Evolutionary conservation across 2,888 invertebrate genomes (phyloP).

Genomic region (Crioceris asparagi): DNA sequence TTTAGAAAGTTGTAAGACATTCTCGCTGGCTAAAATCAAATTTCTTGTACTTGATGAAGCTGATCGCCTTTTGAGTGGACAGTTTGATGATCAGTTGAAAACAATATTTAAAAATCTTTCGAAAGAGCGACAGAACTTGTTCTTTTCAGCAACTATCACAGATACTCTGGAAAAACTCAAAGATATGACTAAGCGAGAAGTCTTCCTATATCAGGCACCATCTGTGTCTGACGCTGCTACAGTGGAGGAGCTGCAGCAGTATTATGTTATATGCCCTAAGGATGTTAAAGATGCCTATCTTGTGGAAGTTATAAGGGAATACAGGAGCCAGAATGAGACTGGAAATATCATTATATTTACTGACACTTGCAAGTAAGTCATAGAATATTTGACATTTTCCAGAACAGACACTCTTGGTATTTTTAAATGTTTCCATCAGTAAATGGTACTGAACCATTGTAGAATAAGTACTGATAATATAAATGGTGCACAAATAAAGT

Average conservation of each 20-base stretch:
- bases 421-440: too few species aligned
- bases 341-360: conserved; percentile 91
- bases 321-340: conserved; percentile 56
- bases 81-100: conserved; percentile 72
- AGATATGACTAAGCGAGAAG: conserved; percentile 46
- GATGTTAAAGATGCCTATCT: conserved; percentile 89
- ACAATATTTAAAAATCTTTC: conserved; percentile 70
- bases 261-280: conserved; percentile 82
- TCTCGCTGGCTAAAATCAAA: conserved; percentile 65
- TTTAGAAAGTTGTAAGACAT: conserved; percentile 75
- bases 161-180: conserved; percentile 63
- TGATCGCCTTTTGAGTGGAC: conserved; percentile 70
- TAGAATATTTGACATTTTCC: background rate
- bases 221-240: conserved; percentile 63
- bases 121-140: conserved; percentile 69
- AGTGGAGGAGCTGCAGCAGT: conserved; percentile 81
- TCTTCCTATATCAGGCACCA: conserved; percentile 57
- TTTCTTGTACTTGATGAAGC: conserved; percentile 95
- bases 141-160: conserved; percentile 95
- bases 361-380: conserved; percentile 81
- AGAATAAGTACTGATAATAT: too few species aligned
- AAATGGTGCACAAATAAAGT: too few species aligned
- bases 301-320: conserved; percentile 70
- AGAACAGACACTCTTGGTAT: too few species aligned
- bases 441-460: too few species aligned